Evolutionary conservation across 2,113 vertebrate genomes (phyloP).

Genomic region (Gnathonemus longibarbis): DNA sequence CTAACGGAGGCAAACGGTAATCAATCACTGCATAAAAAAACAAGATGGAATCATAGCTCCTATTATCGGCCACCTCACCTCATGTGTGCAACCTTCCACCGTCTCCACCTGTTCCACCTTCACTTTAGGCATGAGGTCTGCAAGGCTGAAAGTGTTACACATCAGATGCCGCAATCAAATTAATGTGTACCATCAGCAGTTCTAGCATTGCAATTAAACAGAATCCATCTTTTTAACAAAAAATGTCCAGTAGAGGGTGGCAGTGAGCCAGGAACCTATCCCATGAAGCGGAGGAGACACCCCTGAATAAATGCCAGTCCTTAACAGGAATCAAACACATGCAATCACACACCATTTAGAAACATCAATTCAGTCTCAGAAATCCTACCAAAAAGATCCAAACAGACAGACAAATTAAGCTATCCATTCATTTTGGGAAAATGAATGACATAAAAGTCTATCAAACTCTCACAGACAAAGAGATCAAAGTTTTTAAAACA

Average conservation of each 20-base stretch:
- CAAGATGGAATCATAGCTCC: neutral
- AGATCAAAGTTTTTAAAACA: neutral
- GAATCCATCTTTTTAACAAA: neutral
- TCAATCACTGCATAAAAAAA: neutral
- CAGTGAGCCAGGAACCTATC: neutral
- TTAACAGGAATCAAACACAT: neutral
- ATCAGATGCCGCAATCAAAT: neutral
- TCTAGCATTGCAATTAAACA: neutral
- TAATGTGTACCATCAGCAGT: neutral
- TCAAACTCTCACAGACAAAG: neutral
- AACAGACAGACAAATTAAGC: neutral
- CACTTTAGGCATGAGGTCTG: conserved; percentile 90
- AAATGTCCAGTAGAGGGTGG: neutral
- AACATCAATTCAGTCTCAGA: neutral
- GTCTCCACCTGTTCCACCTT: conserved; percentile 89
- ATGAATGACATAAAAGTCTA: neutral
- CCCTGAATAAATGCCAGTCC: neutral
- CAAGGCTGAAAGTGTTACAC: conserved; percentile 57
- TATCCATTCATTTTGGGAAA: neutral
- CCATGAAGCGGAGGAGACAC: neutral
- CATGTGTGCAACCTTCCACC: conserved; percentile 89
- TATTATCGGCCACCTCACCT: conserved; percentile 62
- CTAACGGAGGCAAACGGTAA: conserved; percentile 44
- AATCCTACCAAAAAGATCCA: neutral
- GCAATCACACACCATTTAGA: neutral